A percentile compares a stretch with the other conserved stretches of the same genome.
These are phyloP conservation scores for Halocynthia roretzi DNA, from an alignment of 23 tunicate species.

Conservation along the genomic window DNA sequence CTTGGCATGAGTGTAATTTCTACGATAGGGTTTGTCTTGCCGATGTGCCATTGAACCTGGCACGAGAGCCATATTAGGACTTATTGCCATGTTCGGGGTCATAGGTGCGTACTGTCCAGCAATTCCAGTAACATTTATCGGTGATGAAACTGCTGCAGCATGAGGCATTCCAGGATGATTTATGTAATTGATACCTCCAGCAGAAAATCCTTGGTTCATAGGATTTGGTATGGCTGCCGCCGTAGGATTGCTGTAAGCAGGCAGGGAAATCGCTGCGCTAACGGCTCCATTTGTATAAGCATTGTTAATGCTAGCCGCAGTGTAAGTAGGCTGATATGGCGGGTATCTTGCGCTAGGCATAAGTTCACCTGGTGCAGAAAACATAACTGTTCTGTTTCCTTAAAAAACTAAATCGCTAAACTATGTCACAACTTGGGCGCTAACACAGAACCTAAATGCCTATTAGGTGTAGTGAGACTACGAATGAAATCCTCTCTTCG, in stretches of 20 bases:
- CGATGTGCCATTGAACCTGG: conserved; percentile 44
- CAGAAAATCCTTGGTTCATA: conserved; percentile 21
- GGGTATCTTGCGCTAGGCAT: conserved; percentile 67
- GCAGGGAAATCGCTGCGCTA: conserved; percentile 19
- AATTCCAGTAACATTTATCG: conserved; percentile 18
- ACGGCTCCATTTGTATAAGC: conserved; percentile 19
- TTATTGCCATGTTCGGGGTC: conserved; percentile 69
- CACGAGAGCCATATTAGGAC: conserved; percentile 69
- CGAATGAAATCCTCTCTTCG: background rate
- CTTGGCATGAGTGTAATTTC: conserved; percentile 89
- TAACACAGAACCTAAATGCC: background rate
- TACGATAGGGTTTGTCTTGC: conserved; percentile 52
- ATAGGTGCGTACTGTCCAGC: conserved; percentile 26
- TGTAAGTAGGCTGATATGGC: conserved; percentile 48
- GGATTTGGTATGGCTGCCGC: background rate
- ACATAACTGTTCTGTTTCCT: background rate
- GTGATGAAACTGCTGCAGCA: conserved; percentile 8
- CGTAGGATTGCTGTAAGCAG: conserved; percentile 8
- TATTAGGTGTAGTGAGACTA: background rate
- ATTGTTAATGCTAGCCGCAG: conserved; percentile 16
- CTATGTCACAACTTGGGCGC: background rate
- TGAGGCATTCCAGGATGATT: conserved; percentile 22
- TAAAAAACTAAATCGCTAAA: too few species aligned
- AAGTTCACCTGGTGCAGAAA: conserved; percentile 13
- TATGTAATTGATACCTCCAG: conserved; percentile 13